These are phyloP conservation scores for Nyctalus aviator DNA, from an alignment of 2,797 vertebrate species.

Conservation along the genomic window DNA sequence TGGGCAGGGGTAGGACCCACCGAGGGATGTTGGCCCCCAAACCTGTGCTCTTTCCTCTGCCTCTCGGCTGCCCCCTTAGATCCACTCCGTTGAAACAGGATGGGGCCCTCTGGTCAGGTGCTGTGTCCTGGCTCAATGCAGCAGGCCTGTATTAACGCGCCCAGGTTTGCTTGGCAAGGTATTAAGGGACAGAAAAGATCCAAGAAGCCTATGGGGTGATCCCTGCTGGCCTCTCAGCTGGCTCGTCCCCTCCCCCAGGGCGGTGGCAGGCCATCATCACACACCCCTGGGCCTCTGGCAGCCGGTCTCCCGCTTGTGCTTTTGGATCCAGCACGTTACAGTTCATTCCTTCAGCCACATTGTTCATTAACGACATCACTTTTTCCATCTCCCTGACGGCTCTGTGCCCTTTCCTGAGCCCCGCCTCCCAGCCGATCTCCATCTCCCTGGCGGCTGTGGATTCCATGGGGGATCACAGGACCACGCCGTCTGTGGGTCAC, in stretches of 20 bases:
- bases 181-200: slow-evolving; percentile 1
- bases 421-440: slow-evolving; percentile 58
- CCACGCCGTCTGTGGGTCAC: background rate
- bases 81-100: background rate
- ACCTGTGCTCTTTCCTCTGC: background rate
- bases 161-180: background rate
- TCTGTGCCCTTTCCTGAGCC: slow-evolving; percentile 52
- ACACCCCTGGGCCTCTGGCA: slow-evolving; percentile 73
- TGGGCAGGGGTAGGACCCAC: too few relatives aligned
- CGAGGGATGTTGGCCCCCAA: background rate
- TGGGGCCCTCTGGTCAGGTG: background rate
- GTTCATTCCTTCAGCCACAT: slow-evolving; percentile 78
- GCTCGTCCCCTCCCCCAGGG: background rate
- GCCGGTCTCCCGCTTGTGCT: slow-evolving; percentile 58
- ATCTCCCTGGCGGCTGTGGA: background rate
- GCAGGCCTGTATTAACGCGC: slow-evolving; percentile 37
- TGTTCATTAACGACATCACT: slow-evolving; percentile 79
- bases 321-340: slow-evolving; percentile 69
- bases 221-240: background rate
- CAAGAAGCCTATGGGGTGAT: background rate
- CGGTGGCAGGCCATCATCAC: slow-evolving; percentile 69
- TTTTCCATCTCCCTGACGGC: slow-evolving; percentile 75
- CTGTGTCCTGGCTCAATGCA: background rate
- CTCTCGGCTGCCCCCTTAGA: background rate
- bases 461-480: background rate